These are phyloP conservation scores for Pediacus dermestoides DNA, from an alignment of 2,888 invertebrate genomes.

Conservation along the genomic window DNA sequence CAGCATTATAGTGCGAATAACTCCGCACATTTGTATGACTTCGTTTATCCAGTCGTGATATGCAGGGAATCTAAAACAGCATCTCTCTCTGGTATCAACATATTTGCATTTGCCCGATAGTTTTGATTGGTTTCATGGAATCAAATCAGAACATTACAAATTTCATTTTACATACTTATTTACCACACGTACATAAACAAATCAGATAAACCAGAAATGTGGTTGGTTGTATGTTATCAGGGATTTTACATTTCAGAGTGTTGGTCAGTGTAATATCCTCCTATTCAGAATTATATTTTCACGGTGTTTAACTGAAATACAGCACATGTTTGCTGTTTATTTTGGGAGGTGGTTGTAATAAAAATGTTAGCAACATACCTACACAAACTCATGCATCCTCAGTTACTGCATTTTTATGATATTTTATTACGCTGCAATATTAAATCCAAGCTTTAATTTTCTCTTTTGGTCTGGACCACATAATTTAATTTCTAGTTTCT, in stretches of 20 bases:
- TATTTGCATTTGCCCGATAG: slow-evolving; percentile 2
- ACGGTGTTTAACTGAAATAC: too few species aligned
- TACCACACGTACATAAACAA: slow-evolving; percentile 6
- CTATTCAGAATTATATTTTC: not conserved
- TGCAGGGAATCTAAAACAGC: too few species aligned
- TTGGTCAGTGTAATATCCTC: too few species aligned
- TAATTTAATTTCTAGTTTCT: too few species aligned
- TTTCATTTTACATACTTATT: slow-evolving; percentile 7
- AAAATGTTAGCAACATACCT: slow-evolving; percentile 1
- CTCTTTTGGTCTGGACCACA: too few species aligned
- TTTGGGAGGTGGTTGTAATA: not conserved
- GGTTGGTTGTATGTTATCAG: slow-evolving; percentile 1
- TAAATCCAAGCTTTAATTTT: too few species aligned
- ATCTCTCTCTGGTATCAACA: too few species aligned
- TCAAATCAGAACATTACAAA: not conserved
- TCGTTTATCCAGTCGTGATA: too few species aligned
- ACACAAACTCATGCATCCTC: not conserved
- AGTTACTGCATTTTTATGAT: slow-evolving; percentile 2
- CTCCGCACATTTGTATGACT: too few species aligned
- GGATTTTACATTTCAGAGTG: too few species aligned
- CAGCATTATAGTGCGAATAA: too few species aligned
- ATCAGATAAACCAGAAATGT: slow-evolving; percentile 6
- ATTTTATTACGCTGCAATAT: too few species aligned
- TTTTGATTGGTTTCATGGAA: slow-evolving; percentile 5
- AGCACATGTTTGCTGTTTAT: not conserved